A percentile compares a stretch with the other conserved stretches of the same genome.
Conservation (phyloP, 2,113 vertebrate species). For the Nerophis ophidion region DNA sequence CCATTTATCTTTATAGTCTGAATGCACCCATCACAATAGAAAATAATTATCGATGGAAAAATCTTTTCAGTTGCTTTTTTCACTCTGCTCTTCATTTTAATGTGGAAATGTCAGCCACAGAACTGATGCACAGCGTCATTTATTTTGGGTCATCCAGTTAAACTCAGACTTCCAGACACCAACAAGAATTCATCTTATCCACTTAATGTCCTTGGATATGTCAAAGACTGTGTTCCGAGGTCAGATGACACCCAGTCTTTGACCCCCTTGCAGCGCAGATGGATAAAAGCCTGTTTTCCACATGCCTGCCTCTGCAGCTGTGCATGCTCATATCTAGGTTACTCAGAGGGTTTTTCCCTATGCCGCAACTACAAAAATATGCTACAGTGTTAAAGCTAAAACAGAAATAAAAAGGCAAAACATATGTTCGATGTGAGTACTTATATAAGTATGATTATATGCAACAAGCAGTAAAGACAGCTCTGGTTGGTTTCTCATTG, state of each 20-base stretch:
- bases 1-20: too few relatives aligned
- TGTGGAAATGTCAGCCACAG: neutral
- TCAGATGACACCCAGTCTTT: constrained; percentile 45
- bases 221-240: constrained; percentile 42
- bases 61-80: neutral
- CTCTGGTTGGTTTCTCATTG: constrained; percentile 43
- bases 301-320: constrained; percentile 66
- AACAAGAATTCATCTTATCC: constrained; percentile 19
- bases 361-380: constrained; percentile 51
- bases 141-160: constrained; percentile 12
- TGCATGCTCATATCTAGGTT: constrained; percentile 60
- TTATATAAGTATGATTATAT: constrained; percentile 47
- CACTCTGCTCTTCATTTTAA: neutral
- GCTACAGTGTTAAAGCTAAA: constrained; percentile 29
- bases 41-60: neutral
- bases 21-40: neutral
- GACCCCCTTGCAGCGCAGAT: constrained; percentile 47
- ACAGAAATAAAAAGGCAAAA: constrained; percentile 43
- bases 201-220: constrained; percentile 28
- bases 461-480: constrained; percentile 52
- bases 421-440: constrained; percentile 52
- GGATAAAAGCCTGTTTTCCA: constrained; percentile 65
- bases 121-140: constrained; percentile 8
- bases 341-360: constrained; percentile 42
- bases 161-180: constrained; percentile 15